phyloP scores from a whole-genome alignment of 1,140 invertebrate genomes.

The Zaprionus inermis region DNA sequence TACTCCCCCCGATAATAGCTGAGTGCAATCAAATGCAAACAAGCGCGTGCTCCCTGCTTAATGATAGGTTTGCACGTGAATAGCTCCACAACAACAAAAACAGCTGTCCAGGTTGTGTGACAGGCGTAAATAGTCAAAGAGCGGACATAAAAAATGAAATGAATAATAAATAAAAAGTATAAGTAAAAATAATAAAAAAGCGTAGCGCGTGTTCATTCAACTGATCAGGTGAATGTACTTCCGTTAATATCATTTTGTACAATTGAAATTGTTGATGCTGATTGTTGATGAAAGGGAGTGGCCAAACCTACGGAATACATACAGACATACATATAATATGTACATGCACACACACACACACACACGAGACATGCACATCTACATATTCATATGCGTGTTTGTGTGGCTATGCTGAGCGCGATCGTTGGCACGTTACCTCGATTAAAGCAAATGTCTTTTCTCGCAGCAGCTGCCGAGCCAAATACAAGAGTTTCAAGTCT shows the following conservation, averaged over 20 bases:
- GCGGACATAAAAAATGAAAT: conserved; percentile 44
- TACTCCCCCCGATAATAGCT: conserved; percentile 31
- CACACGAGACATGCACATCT: not conserved
- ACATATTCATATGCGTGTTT: not conserved
- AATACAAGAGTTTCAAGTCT: conserved; percentile 49
- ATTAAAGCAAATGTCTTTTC: conserved; percentile 64
- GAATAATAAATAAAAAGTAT: conserved; percentile 60
- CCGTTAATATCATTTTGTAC: conserved; percentile 60
- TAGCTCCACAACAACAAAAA: conserved; percentile 39
- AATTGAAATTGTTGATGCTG: conserved; percentile 15
- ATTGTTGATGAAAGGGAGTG: conserved; percentile 63
- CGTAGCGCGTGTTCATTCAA: conserved; percentile 73
- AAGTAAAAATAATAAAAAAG: conserved; percentile 42
- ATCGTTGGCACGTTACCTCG: conserved; percentile 78
- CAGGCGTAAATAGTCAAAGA: conserved; percentile 59
- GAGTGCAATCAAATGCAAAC: conserved; percentile 78
- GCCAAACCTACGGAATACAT: conserved; percentile 12
- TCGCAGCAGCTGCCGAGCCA: conserved; percentile 16
- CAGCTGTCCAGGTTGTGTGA: conserved; percentile 63
- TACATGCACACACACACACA: not conserved
- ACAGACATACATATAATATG: not conserved
- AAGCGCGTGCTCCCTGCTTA: conserved; percentile 68
- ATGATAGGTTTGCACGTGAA: conserved; percentile 71
- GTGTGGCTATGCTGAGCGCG: conserved; percentile 25
- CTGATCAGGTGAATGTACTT: conserved; percentile 82